Evolutionary conservation across 2,797 vertebrate genomes (phyloP).

Genomic region (Sebastes steindachneri): DNA sequence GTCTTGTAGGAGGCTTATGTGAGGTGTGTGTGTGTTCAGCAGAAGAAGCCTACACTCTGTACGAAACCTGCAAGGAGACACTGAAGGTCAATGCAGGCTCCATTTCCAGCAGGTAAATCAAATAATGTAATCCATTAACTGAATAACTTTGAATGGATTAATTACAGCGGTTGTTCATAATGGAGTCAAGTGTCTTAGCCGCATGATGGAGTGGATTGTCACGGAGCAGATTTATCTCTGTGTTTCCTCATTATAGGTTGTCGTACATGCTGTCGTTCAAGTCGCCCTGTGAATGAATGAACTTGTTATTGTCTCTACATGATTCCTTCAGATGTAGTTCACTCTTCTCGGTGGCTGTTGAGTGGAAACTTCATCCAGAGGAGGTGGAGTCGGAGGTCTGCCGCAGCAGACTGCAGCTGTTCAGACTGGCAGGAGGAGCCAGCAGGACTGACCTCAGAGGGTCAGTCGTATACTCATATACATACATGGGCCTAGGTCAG

Average conservation of each 20-base stretch:
- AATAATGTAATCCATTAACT: slow-evolving; percentile 21
- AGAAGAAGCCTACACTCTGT: slow-evolving; percentile 79
- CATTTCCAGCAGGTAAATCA: slow-evolving; percentile 40
- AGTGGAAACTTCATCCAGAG: slow-evolving; percentile 62
- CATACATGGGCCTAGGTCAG: slow-evolving; percentile 1
- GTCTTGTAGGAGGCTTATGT: slow-evolving; percentile 79
- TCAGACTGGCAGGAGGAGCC: slow-evolving; percentile 77
- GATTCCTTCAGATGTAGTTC: slow-evolving; percentile 72
- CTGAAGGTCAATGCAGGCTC: slow-evolving; percentile 41
- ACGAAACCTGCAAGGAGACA: slow-evolving; percentile 69
- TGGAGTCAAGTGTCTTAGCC: neutral
- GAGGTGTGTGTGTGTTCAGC: slow-evolving; percentile 80
- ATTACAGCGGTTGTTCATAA: neutral
- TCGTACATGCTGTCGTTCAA: neutral
- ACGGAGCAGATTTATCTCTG: neutral
- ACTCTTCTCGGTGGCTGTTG: slow-evolving; percentile 84
- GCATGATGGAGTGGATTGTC: neutral
- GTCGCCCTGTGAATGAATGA: neutral
- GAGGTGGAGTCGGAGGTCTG: slow-evolving; percentile 59
- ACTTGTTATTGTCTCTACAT: neutral
- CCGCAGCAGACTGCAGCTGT: slow-evolving; percentile 74
- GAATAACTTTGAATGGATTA: slow-evolving; percentile 22
- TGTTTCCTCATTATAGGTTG: neutral
- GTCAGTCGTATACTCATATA: slow-evolving; percentile 51
- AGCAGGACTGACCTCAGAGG: slow-evolving; percentile 75